Percentiles rank a stretch among this genome's conserved stretches.
phyloP scores from a whole-genome alignment of 1,140 invertebrate genomes.

The Gonioctena quinquepunctata region DNA sequence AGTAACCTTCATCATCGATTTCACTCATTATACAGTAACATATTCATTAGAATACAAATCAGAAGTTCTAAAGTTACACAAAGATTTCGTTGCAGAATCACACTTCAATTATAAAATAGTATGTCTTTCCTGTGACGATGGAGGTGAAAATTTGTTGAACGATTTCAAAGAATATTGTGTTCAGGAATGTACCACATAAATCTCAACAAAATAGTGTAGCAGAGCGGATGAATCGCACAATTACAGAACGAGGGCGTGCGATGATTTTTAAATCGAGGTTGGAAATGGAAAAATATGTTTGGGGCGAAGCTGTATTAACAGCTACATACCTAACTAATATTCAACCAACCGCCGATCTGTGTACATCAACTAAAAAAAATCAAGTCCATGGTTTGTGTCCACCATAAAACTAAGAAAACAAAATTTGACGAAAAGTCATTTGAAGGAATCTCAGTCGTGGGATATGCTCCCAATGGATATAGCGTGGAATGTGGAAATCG shows the following conservation, averaged over 20 bases:
- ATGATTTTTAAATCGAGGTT: conserved; percentile 51
- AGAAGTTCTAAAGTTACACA: conserved; percentile 41
- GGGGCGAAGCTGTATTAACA: too few relatives aligned
- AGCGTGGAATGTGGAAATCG: too few relatives aligned
- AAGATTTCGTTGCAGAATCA: conserved; percentile 46
- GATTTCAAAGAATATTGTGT: conserved; percentile 54
- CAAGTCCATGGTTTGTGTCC: too few relatives aligned
- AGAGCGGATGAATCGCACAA: conserved; percentile 57
- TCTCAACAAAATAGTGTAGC: conserved; percentile 60
- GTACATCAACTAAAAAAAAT: too few relatives aligned
- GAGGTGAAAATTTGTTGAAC: conserved; percentile 53
- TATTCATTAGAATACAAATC: conserved; percentile 33
- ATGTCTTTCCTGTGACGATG: conserved; percentile 56
- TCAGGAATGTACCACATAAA: conserved; percentile 53
- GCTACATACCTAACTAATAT: too few relatives aligned
- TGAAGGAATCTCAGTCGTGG: too few relatives aligned
- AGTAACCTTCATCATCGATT: conserved; percentile 52
- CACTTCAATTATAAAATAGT: conserved; percentile 53
- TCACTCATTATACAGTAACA: conserved; percentile 44
- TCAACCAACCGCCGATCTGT: too few relatives aligned
- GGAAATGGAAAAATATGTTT: conserved; percentile 48
- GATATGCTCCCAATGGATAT: too few relatives aligned
- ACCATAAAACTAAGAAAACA: too few relatives aligned
- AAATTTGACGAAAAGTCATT: too few relatives aligned
- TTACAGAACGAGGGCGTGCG: conserved; percentile 55